Evolutionary conservation across 1,140 invertebrate species (phyloP).

Genomic region (Scaptomyza graminum): DNA sequence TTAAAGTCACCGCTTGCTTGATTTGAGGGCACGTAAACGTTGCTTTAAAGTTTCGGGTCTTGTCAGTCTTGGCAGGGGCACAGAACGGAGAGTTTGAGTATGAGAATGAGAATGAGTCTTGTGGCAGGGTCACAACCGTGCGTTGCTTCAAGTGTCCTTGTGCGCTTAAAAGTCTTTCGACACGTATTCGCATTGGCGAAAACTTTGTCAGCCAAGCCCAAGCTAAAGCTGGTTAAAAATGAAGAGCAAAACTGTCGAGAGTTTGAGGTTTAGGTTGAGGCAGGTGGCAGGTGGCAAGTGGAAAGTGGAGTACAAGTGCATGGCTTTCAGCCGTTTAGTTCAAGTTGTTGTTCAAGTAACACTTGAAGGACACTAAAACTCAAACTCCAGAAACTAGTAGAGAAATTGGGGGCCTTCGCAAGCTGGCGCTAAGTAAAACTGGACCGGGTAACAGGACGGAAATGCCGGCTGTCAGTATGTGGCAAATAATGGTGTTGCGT

Average conservation of each 20-base stretch:
- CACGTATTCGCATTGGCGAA: conserved; percentile 62
- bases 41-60: conserved; percentile 40
- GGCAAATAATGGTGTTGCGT: conserved; percentile 79
- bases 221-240: conserved; percentile 63
- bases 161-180: conserved; percentile 69
- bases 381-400: conserved; percentile 36
- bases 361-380: conserved; percentile 60
- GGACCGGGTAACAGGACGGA: conserved; percentile 36
- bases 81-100: not conserved
- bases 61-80: conserved; percentile 25
- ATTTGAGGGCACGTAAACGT: conserved; percentile 59
- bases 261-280: not conserved
- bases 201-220: conserved; percentile 67
- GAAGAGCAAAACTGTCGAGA: conserved; percentile 19
- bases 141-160: conserved; percentile 69
- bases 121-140: conserved; percentile 14
- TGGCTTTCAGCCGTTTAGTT: conserved; percentile 69
- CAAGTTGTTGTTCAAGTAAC: conserved; percentile 66
- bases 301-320: conserved; percentile 62
- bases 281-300: not conserved
- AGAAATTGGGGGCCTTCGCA: conserved; percentile 16
- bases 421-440: too few relatives aligned
- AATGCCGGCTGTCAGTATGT: conserved; percentile 71
- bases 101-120: not conserved
- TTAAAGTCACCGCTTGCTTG: conserved; percentile 54